A percentile compares a stretch with the other conserved stretches of the same genome.
Evolutionary conservation across 2,888 invertebrate species (phyloP).

Genomic region (Sepioteuthis lessoniana): DNA sequence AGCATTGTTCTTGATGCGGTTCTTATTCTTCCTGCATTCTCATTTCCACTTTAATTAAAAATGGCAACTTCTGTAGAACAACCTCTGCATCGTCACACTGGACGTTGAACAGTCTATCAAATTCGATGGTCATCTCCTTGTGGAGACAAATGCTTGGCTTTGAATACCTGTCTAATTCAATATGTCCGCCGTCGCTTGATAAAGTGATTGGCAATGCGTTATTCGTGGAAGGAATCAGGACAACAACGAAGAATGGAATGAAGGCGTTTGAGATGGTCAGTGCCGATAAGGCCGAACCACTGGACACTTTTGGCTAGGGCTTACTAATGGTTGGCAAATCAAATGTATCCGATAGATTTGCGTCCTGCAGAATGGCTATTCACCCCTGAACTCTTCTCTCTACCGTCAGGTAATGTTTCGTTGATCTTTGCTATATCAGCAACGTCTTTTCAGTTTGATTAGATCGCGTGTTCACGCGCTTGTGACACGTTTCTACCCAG

Average conservation of each 20-base stretch:
- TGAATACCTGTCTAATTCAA: constrained; percentile 33
- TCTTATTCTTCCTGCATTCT: neutral
- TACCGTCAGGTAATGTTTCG: neutral
- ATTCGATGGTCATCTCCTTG: neutral
- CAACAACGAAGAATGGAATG: neutral
- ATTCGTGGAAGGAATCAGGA: neutral
- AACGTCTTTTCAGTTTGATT: neutral
- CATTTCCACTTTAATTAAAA: constrained; percentile 2
- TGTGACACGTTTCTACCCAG: neutral
- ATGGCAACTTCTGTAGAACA: neutral
- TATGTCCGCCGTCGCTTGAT: neutral
- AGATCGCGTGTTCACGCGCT: neutral
- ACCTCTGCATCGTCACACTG: neutral
- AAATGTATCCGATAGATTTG: neutral
- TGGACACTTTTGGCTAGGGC: neutral
- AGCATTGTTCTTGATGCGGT: neutral
- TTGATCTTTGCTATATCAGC: neutral
- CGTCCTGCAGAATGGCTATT: neutral
- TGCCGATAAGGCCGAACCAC: neutral
- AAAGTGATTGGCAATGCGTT: constrained; percentile 23
- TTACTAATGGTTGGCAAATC: neutral
- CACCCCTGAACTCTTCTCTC: neutral
- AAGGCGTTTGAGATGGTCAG: neutral
- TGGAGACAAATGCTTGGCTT: neutral
- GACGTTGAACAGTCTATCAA: neutral